Conservation (phyloP, 2,113 vertebrate genomes). For the Rhadina sibilatrix region DNA sequence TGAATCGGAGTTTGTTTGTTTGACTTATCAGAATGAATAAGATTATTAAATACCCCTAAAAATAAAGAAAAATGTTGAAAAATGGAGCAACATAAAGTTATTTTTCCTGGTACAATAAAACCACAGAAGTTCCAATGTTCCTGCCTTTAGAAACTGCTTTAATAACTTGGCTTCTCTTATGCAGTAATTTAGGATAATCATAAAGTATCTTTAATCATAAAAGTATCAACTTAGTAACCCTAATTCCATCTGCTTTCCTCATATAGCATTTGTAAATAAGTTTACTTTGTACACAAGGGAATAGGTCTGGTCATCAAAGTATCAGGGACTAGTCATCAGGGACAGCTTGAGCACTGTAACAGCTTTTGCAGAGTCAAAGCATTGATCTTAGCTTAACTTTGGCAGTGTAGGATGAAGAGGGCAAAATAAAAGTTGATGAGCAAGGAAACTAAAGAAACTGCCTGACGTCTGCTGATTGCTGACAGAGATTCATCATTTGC, state of each 20-base stretch:
- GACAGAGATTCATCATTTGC: rapidly evolving
- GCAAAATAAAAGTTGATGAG: not conserved
- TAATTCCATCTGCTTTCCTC: not conserved
- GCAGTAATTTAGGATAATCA: not conserved
- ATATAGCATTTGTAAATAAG: not conserved
- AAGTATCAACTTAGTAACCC: not conserved
- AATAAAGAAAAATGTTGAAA: not conserved
- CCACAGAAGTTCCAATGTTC: not conserved
- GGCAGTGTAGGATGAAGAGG: not conserved
- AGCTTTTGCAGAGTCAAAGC: not conserved
- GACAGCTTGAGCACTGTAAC: not conserved
- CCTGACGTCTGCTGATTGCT: not conserved
- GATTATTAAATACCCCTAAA: not conserved
- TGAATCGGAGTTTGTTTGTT: not conserved
- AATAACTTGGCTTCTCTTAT: not conserved
- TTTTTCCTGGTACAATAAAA: not conserved
- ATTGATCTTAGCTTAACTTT: not conserved
- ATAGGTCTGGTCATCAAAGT: not conserved
- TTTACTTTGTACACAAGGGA: not conserved
- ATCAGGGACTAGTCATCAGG: not conserved
- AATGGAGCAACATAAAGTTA: not conserved
- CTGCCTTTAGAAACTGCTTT: not conserved
- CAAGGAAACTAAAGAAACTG: not conserved
- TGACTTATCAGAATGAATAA: not conserved
- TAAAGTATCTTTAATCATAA: not conserved